Conservation (phyloP, 2,113 vertebrate genomes). For the Hippopotamus amphibius region DNA sequence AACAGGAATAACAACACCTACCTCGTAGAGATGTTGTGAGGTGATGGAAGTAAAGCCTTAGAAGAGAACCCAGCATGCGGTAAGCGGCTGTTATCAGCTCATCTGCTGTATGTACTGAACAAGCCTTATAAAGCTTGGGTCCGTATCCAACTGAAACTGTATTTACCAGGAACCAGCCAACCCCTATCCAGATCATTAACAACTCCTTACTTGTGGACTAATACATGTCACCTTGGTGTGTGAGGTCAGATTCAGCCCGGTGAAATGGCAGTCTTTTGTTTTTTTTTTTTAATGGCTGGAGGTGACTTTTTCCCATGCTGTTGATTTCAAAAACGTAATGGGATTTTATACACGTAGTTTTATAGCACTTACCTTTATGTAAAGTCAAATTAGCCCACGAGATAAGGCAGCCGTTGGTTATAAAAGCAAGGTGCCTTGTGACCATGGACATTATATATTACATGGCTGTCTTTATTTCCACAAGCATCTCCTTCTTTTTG, state of each 20-base stretch:
- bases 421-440: not conserved
- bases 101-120: not conserved
- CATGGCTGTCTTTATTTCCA: not conserved
- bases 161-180: not conserved
- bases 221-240: not conserved
- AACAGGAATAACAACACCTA: not conserved
- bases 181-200: not conserved
- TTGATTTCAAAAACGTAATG: constrained; percentile 30
- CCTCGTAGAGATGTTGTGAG: not conserved
- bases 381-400: not conserved
- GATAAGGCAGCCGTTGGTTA: not conserved
- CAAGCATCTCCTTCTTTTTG: not conserved
- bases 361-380: not conserved
- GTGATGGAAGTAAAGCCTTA: not conserved
- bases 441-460: not conserved
- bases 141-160: not conserved
- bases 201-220: not conserved
- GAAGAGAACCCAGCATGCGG: not conserved
- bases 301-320: not conserved
- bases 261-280: not conserved
- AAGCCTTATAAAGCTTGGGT: not conserved
- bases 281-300: not conserved
- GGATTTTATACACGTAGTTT: not conserved
- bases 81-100: not conserved
- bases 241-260: not conserved